These are phyloP conservation scores for Platypus cylindrus DNA, from an alignment of 2,888 invertebrate species.

Conservation along the genomic window DNA sequence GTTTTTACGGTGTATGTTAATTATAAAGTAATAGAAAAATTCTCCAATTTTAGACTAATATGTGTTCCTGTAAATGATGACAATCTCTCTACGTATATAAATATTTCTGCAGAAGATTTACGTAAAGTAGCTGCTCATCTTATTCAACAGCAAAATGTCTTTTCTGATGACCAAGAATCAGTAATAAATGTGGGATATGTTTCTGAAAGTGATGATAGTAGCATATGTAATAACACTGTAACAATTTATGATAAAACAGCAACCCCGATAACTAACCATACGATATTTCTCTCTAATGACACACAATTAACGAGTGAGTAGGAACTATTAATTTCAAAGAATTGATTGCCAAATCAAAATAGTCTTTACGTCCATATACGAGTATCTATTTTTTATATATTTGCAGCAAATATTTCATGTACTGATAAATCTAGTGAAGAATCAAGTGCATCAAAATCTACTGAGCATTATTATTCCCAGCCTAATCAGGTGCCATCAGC, in stretches of 20 bases:
- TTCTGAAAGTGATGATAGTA: slow-evolving; percentile 34
- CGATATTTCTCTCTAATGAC: too few species aligned
- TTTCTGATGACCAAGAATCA: slow-evolving; percentile 5
- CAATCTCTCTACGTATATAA: slow-evolving; percentile 34
- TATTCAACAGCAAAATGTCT: slow-evolving; percentile 30
- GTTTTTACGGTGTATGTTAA: neutral
- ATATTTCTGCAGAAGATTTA: slow-evolving; percentile 36
- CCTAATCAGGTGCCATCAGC: slow-evolving; percentile 13
- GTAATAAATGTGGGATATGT: slow-evolving; percentile 11
- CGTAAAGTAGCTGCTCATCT: slow-evolving; percentile 35
- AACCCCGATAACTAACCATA: neutral
- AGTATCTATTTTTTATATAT: too few species aligned
- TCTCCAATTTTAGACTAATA: slow-evolving; percentile 30
- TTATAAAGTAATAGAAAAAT: too few species aligned
- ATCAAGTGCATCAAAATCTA: slow-evolving; percentile 12
- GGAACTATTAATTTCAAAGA: too few species aligned
- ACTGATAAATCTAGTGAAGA: slow-evolving; percentile 16
- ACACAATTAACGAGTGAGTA: too few species aligned
- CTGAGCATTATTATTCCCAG: slow-evolving; percentile 9
- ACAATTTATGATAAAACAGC: slow-evolving; percentile 15
- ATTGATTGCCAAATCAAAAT: too few species aligned
- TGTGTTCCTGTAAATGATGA: slow-evolving; percentile 38
- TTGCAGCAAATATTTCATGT: too few species aligned
- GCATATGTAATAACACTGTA: slow-evolving; percentile 30
- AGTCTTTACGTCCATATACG: too few species aligned